Evolutionary conservation across 2,888 invertebrate species (phyloP).

Genomic region (Unio delphinus): DNA sequence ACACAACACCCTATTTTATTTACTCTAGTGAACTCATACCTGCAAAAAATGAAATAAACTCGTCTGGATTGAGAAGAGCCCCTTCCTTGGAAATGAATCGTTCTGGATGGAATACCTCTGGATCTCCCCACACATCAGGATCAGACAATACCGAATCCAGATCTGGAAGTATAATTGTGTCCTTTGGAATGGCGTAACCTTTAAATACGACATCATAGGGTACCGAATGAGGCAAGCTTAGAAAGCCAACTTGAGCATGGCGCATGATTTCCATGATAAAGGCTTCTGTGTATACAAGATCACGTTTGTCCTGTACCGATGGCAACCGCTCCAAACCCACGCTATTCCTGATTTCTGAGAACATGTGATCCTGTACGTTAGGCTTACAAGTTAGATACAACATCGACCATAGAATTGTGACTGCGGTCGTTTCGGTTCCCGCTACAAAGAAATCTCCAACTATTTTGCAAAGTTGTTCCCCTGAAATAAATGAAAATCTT

Average conservation of each 20-base stretch:
- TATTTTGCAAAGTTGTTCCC: conserved; percentile 1
- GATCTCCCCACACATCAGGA: neutral
- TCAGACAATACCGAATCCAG: conserved; percentile 2
- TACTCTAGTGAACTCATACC: neutral
- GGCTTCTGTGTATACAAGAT: conserved; percentile 2
- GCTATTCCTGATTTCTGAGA: neutral
- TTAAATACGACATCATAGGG: neutral
- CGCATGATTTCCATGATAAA: conserved; percentile 4
- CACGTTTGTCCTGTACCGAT: conserved; percentile 1
- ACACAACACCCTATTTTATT: too few species aligned
- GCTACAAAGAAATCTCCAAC: conserved; percentile 5
- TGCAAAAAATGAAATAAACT: conserved; percentile 3
- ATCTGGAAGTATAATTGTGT: neutral
- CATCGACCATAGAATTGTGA: conserved; percentile 1
- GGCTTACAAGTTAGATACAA: conserved; percentile 1
- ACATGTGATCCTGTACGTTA: conserved; percentile 1
- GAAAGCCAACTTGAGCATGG: conserved; percentile 1
- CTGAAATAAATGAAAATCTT: neutral
- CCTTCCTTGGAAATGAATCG: conserved; percentile 1
- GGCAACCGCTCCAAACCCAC: conserved; percentile 3
- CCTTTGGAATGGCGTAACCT: conserved; percentile 2
- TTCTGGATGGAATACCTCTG: conserved; percentile 1
- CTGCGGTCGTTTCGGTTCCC: conserved; percentile 6
- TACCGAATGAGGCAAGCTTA: neutral
- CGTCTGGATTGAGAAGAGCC: neutral